Conservation (phyloP, 37 sponge, comb jelly and placozoan genomes). For the Dysidea cf. avara region DNA sequence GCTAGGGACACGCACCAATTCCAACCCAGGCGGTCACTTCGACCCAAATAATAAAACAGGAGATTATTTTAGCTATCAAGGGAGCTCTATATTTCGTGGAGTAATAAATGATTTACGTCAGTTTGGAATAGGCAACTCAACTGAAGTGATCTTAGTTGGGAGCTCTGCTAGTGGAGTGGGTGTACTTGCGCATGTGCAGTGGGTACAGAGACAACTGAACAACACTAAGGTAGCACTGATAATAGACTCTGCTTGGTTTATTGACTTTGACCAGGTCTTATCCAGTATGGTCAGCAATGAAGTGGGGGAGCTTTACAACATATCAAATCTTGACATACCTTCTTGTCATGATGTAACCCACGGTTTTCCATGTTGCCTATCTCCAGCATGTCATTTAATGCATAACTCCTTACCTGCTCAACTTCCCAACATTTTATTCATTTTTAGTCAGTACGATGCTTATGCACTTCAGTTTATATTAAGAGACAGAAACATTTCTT, state of each 20-base stretch:
- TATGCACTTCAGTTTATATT: constrained; percentile 42
- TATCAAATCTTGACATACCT: constrained; percentile 6
- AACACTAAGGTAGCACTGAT: constrained; percentile 20
- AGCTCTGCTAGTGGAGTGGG: constrained; percentile 71
- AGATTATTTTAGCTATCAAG: constrained; percentile 46
- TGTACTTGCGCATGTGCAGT: constrained; percentile 42
- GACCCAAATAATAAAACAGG: background rate
- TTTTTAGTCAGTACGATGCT: constrained; percentile 64
- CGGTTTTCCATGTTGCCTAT: constrained; percentile 65
- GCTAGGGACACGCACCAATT: constrained; percentile 40
- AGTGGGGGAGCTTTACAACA: background rate
- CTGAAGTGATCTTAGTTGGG: constrained; percentile 56
- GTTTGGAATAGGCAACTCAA: constrained; percentile 21
- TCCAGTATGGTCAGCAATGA: constrained; percentile 1
- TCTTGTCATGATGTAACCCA: constrained; percentile 32
- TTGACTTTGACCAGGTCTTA: constrained; percentile 32
- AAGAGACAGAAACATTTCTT: background rate
- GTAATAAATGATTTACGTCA: constrained; percentile 34
- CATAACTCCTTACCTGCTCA: constrained; percentile 5
- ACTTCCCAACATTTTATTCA: constrained; percentile 31
- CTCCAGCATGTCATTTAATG: constrained; percentile 52
- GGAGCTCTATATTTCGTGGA: constrained; percentile 37
- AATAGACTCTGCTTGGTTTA: constrained; percentile 74
- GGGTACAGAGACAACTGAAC: constrained; percentile 22
- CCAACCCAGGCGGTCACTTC: background rate